phyloP scores from a whole-genome alignment of 2,797 vertebrate species.

The Parambassis ranga region DNA sequence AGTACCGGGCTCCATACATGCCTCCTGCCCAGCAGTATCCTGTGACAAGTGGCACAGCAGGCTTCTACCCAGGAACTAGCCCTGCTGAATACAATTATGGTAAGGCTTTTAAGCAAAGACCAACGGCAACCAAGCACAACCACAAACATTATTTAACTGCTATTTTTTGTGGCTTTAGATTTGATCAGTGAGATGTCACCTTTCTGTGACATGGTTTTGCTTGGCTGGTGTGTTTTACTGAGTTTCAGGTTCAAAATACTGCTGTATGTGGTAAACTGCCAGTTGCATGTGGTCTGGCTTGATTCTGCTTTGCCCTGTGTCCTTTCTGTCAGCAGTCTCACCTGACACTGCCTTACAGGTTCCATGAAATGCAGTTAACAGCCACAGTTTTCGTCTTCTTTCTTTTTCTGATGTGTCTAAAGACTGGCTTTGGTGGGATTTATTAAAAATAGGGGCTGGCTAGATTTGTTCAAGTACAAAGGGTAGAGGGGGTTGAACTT shows the following conservation, averaged over 20 bases:
- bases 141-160: background rate
- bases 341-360: conserved; percentile 71
- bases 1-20: conserved; percentile 89
- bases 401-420: background rate
- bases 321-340: conserved; percentile 73
- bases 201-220: conserved; percentile 59
- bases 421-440: background rate
- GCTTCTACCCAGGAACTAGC: conserved; percentile 92
- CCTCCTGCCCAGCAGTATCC: conserved; percentile 92
- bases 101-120: conserved; percentile 66
- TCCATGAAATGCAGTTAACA: conserved; percentile 68
- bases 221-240: conserved; percentile 34
- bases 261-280: conserved; percentile 44
- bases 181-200: no score
- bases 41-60: conserved; percentile 87
- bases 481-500: no score
- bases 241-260: conserved; percentile 34
- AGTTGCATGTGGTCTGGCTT: conserved; percentile 67
- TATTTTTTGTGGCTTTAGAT: no score
- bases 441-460: no score
- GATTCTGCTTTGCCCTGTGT: conserved; percentile 67
- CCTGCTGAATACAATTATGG: conserved; percentile 93
- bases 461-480: background rate
- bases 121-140: conserved; percentile 52
- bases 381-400: background rate